Percentiles rank a stretch among this genome's conserved stretches.
phyloP scores from a whole-genome alignment of 2,797 vertebrate genomes.

The Epinephelus awoara region DNA sequence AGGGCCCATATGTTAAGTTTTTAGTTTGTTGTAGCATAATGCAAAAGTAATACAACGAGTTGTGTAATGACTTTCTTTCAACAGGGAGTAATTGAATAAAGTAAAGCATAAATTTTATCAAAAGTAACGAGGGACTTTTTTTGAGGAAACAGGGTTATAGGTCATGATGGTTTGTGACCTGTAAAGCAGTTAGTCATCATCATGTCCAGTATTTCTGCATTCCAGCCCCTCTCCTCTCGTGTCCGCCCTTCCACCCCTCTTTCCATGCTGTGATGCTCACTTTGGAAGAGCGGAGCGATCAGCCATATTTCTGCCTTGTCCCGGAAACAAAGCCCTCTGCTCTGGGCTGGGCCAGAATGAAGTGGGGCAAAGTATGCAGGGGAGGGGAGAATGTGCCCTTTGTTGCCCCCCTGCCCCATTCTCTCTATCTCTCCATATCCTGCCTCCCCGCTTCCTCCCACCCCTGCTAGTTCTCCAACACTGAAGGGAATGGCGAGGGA shows the following conservation, averaged over 20 bases:
- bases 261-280: conserved; percentile 81
- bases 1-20: no score
- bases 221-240: conserved; percentile 25
- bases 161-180: conserved; percentile 29
- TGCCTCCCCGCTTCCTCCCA: conserved; percentile 76
- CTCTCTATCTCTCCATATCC: conserved; percentile 81
- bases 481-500: conserved; percentile 65
- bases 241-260: conserved; percentile 51
- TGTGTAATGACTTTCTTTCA: no score
- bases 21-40: no score
- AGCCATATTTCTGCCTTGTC: conserved; percentile 81
- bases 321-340: conserved; percentile 83
- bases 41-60: no score
- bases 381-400: conserved; percentile 85
- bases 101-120: no score
- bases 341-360: conserved; percentile 78
- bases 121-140: no score
- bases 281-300: conserved; percentile 77
- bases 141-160: not conserved
- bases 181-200: conserved; percentile 26
- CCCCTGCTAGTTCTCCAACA: conserved; percentile 79
- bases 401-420: conserved; percentile 78
- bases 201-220: conserved; percentile 32
- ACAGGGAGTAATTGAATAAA: no score
- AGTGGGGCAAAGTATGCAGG: conserved; percentile 83